Base-by-base conservation (phyloP, 1,140 invertebrate species). In the Plutomurus gul region DNA sequence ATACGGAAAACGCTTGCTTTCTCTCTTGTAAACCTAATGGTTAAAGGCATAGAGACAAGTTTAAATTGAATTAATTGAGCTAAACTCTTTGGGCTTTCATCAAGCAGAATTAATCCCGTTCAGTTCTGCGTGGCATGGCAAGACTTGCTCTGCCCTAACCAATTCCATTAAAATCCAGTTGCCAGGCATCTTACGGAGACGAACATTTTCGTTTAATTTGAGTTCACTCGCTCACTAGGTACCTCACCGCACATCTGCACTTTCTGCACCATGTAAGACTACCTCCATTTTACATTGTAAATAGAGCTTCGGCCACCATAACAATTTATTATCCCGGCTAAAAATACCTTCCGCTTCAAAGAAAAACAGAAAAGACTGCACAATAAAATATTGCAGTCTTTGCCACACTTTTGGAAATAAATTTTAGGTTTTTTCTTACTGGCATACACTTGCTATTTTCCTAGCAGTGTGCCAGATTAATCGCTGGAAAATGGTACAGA, bases 11-110 rank as follows among this genome's bases (percentile, higher is more conserved):
- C 51, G 56, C 56, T 65, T 65, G 56, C 56, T 65, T 33, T 65
- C 56, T 65, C 56, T 65, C 56, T 30, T 33, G 25, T 65, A n/a
- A 65, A 30, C 56, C 18, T 65, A 65, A 65, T 65, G 56, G 56
- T 65, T 33, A 65, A 65, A 65, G 56, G 56, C 56, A 65, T 65
- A 65, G 56, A 65, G 56, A 65, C 56, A 65, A 65, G 22, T 65
- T 65, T 65, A 65, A 65, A 65, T 65, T 65, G 56, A 65, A 65
- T 65, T 65, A 65, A 65, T 65, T 65, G 56, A 65, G 56, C 56
- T 65, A 65, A 65, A 65, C 56, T 65, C 56, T 65, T 65, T 65
- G 56, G 56, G 56, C 56, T 65, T 65, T 65, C 56, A 65, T 65
- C 56, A 65, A 65, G 56, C 56, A 65, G 56, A 65, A 65, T 65